Evolutionary conservation across 2,113 vertebrate genomes (phyloP).

Genomic region (Lamprologus sp.): DNA sequence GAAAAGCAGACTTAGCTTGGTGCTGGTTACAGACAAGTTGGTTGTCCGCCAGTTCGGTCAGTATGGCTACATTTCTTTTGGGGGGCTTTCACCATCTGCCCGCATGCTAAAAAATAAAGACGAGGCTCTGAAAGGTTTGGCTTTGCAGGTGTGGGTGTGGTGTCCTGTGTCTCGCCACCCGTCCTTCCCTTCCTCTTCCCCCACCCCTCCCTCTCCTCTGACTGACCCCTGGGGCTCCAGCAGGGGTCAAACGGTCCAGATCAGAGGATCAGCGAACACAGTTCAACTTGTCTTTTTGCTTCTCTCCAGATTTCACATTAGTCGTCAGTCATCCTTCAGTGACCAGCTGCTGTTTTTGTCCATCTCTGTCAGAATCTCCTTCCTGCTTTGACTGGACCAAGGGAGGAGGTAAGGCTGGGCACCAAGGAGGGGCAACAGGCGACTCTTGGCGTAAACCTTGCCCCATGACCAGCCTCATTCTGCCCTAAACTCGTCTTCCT

Average conservation of each 20-base stretch:
- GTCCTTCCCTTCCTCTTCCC: not conserved
- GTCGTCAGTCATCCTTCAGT: not conserved
- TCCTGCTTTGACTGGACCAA: not conserved
- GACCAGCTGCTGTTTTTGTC: not conserved
- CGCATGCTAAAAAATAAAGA: slow-evolving; percentile 40
- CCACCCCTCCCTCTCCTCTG: not conserved
- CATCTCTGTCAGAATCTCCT: not conserved
- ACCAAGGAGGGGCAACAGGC: not conserved
- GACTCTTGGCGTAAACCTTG: not conserved
- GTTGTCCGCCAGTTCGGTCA: slow-evolving; percentile 23
- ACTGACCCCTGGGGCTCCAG: slow-evolving; percentile 4
- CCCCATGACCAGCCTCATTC: slow-evolving; percentile 14
- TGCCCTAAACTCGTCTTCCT: not conserved
- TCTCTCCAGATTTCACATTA: not conserved
- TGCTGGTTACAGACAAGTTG: slow-evolving; percentile 20
- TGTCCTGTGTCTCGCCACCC: not conserved
- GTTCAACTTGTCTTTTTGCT: not conserved
- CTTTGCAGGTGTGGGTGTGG: slow-evolving; percentile 23
- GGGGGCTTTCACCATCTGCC: slow-evolving; percentile 13
- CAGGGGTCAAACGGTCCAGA: slow-evolving; percentile 1
- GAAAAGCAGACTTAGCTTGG: slow-evolving; percentile 36
- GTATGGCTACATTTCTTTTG: slow-evolving; percentile 52
- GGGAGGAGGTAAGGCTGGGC: not conserved
- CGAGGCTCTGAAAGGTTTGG: slow-evolving; percentile 24
- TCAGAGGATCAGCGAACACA: not conserved